Evolutionary conservation across 2,113 vertebrate species (phyloP), one percentile per base, ranked within the genome.

Genomic region (Anoplopoma fimbria): DNA sequence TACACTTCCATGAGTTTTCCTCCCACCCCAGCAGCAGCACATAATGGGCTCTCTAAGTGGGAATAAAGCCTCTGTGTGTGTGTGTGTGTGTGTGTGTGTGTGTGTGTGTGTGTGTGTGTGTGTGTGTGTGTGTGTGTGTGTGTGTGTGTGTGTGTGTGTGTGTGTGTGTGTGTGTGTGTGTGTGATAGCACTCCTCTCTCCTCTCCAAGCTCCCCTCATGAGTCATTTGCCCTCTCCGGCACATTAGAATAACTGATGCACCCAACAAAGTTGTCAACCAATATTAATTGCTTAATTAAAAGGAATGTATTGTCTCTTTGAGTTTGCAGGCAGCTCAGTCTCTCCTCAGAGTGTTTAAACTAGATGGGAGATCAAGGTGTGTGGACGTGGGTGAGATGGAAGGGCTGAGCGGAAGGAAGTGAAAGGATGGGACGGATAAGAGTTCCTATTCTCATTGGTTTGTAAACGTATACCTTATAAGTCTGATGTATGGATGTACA

Each of bases 241-340:
- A 82, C 88, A 93, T 90, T 88, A 91, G 75, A 89, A 88, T 91
- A 91, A 90, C 78, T 84, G 90, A 89, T 88, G 87, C 21, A 38
- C 74, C 88, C 81, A 83, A 85, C 83, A 83, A 92, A 90, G 82
- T 90, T 92, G 89, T 91, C 89, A 88, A 65, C 75, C 69, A 68
- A 85, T 90, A 92, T 91, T 91, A 91, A 93, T 89, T 90, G 89
- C 81, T 87, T 92, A 91, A 92, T 91, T 92, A 90, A 90, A 90
- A 87, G 81, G 78, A 88, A 86, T 85, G 73, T 75, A 88, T 87
- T 90, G 89, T 90, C 76, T 13, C 80, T 84, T 69, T 71, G 64
- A 85, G 76, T 85, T 90, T 83, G 79, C 81, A 51, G 70, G 64
- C 77, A n/a, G 69, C 63, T 92, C 63, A 36, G 70, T 85, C 81